Evolutionary conservation across 2,888 invertebrate species (phyloP), one percentile per base, ranked within the genome.

Genomic region (Antitype chi): DNA sequence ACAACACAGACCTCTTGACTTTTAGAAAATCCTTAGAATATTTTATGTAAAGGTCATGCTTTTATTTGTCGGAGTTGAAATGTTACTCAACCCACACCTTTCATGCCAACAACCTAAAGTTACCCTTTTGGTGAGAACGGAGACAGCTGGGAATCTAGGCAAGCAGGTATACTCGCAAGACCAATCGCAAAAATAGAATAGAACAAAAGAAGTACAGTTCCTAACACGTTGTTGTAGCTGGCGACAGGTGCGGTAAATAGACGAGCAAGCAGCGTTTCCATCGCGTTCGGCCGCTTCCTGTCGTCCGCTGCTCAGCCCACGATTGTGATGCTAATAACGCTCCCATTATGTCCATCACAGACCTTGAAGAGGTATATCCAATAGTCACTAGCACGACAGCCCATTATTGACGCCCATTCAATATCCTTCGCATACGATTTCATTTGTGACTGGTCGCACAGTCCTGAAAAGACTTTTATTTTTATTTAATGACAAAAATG

Each of bases 251-350:
- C 84, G 84, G 86, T 85, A 78, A 84, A 82, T 87, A 76, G 78
- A 73, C 74, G 82, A 76, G 20, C 78, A 82, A 81, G 82, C 78
- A 67, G 81, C 85, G 87, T 87, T 88, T 91, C 90, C 89, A 89
- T 79, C 86, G 82, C 80, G 80, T 83, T 74, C 66, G 75, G 82
- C 72, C 78, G 75, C 78, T 87, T 89, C 88, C 89, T 88, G 88
- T 82, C 83, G 73, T 80, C 74, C 82, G 79, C 64, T 76, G 79
- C 69, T 76, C 78, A 77, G 77, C 70, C 85, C 67, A 84, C 87
- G 70, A 91, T 91, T 91, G 91, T 94, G 89, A 92, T 94, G 93
- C 89, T 93, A 94, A 94, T 93, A 87, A 86, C 88, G 91, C 89
- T 90, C 92, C 91, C 90, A 90, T 93, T 94, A 91, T 89, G 91